These are phyloP conservation scores for Maniola hyperantus DNA, from an alignment of 2,888 invertebrate genomes.

Conservation along the genomic window DNA sequence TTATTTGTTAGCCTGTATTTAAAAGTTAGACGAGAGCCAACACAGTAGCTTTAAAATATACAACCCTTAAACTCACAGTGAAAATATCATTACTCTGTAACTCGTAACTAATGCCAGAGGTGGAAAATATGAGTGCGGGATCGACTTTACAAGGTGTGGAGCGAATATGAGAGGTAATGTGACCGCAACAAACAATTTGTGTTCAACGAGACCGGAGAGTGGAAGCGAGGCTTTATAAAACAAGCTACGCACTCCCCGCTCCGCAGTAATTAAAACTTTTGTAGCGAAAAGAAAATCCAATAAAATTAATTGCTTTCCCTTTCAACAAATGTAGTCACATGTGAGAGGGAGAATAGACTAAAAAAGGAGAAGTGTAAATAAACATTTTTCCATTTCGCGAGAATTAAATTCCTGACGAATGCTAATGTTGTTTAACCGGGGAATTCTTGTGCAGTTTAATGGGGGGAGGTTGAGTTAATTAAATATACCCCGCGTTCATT, in stretches of 20 bases:
- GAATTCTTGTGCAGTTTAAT: constrained; percentile 78
- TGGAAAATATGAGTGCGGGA: constrained; percentile 57
- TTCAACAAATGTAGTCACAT: constrained; percentile 54
- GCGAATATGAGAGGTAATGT: constrained; percentile 61
- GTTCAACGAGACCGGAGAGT: constrained; percentile 47
- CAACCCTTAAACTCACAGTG: too few relatives aligned
- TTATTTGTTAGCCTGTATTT: too few relatives aligned
- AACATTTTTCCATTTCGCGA: constrained; percentile 65
- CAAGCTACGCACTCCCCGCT: constrained; percentile 56
- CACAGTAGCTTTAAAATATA: too few relatives aligned
- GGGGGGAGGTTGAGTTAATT: constrained; percentile 78
- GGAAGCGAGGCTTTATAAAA: constrained; percentile 52
- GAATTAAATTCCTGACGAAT: constrained; percentile 78
- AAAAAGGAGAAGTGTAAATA: constrained; percentile 65
- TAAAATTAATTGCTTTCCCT: constrained; percentile 67
- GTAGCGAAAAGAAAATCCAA: constrained; percentile 70
- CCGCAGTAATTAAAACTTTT: constrained; percentile 71
- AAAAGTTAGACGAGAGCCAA: too few relatives aligned
- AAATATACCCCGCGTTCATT: constrained; percentile 77
- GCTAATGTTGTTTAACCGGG: constrained; percentile 79
- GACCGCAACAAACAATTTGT: constrained; percentile 68
- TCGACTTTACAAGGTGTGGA: constrained; percentile 53
- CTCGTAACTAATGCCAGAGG: constrained; percentile 26
- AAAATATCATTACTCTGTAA: background rate
- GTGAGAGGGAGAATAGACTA: constrained; percentile 59